Evolutionary conservation across 1,140 invertebrate species (phyloP).

Genomic region (Drosophila ambigua): DNA sequence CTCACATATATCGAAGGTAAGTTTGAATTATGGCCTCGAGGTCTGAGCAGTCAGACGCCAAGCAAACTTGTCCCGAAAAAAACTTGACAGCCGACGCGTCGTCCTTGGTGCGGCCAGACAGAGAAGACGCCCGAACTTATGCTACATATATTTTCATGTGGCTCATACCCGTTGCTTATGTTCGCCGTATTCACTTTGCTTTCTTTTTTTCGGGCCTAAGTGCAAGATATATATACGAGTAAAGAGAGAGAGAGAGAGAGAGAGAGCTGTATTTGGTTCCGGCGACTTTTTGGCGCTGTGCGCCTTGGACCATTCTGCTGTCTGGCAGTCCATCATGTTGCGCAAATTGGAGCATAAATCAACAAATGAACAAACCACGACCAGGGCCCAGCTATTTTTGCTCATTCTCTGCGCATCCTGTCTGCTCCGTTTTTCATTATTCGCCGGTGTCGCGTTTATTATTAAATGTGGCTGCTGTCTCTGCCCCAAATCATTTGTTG

Average conservation of each 20-base stretch:
- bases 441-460: slow-evolving; percentile 46
- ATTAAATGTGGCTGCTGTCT: slow-evolving; percentile 38
- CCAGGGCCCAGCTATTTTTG: slow-evolving; percentile 48
- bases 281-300: slow-evolving; percentile 26
- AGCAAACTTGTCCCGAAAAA: slow-evolving; percentile 47
- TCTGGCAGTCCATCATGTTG: slow-evolving; percentile 62
- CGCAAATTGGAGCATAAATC: slow-evolving; percentile 74
- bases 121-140: slow-evolving; percentile 52
- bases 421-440: slow-evolving; percentile 47
- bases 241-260: neutral
- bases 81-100: slow-evolving; percentile 48
- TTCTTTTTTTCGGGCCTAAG: slow-evolving; percentile 36
- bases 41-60: slow-evolving; percentile 44
- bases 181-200: slow-evolving; percentile 32
- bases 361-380: slow-evolving; percentile 58
- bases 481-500: slow-evolving; percentile 27
- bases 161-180: slow-evolving; percentile 12
- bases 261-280: slow-evolving; percentile 19
- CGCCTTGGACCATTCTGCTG: slow-evolving; percentile 17
- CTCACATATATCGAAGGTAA: slow-evolving; percentile 29
- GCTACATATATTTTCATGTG: slow-evolving; percentile 50
- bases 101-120: slow-evolving; percentile 53
- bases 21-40: slow-evolving; percentile 55
- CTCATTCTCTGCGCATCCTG: slow-evolving; percentile 42
- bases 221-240: slow-evolving; percentile 22